Evolutionary conservation across 2,888 invertebrate genomes (phyloP).

Genomic region (Melikaiella ostensackeni): DNA sequence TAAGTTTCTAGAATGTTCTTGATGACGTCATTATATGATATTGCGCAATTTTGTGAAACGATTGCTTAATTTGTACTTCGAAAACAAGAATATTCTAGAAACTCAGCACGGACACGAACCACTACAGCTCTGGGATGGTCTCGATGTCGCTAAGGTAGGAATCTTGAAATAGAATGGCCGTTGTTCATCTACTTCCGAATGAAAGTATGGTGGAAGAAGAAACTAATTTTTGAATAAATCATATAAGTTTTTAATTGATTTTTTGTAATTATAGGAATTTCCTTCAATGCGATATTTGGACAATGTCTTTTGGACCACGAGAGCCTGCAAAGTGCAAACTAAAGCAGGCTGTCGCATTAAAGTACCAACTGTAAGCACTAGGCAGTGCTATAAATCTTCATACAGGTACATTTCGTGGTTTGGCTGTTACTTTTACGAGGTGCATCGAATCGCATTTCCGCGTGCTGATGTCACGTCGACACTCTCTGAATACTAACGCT

Average conservation of each 20-base stretch:
- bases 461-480: conserved; percentile 44
- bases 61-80: no score
- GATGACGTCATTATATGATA: no score
- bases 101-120: no score
- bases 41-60: no score
- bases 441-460: conserved; percentile 54
- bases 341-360: conserved; percentile 33
- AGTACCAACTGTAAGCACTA: conserved; percentile 36
- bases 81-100: no score
- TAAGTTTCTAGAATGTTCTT: no score
- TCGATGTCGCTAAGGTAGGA: no score
- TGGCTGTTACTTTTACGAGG: conserved; percentile 56
- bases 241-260: background rate
- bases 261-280: conserved; percentile 13
- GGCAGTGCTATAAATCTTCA: conserved; percentile 44
- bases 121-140: no score
- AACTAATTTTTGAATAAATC: background rate
- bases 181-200: no score
- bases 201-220: no score
- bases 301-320: background rate
- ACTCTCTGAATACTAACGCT: conserved; percentile 35
- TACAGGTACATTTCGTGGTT: conserved; percentile 50
- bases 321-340: conserved; percentile 19
- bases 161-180: no score
- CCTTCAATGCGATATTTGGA: conserved; percentile 13